Evolutionary conservation across 2,888 invertebrate genomes (phyloP), one percentile per base, ranked within the genome.

Genomic region (Sturmia bella): DNA sequence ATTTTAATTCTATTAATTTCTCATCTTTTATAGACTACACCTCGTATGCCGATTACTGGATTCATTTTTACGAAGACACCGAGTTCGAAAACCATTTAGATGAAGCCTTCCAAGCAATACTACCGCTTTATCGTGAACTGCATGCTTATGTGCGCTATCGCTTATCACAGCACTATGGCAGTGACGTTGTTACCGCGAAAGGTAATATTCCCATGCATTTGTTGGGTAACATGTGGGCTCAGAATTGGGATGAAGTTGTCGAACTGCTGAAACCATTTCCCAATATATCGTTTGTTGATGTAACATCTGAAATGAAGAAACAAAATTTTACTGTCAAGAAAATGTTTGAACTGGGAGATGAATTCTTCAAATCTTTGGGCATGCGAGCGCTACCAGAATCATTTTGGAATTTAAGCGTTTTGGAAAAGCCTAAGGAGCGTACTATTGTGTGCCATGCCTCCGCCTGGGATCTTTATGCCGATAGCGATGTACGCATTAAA

Each of bases 401-500:
- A 39, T 97, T 97, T 90, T 98, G 97, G 97, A 92, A 95, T 77
- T 93, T 94, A 50, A 97, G 97, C 1, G 95, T 98, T 27, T 92
- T 98, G 37, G 94, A 94, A 84, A 96, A 96, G 84, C 96, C 96
- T 0, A 90, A 90, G 0, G 94, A 94, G 85, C 91, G 93, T 1
- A 94, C 96, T 6, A 92, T 96, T 6, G 92, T 96, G 0, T 98
- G 97, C 87, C 96, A 97, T 87, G 97, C 97, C 0, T 95, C 96
- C 0, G 97, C 97, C 39, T 97, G 96, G 95, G 97, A 97, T 91
- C 95, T 97, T 85, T 96, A 92, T 85, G 94, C 96, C 87, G 93
- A 94, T 37, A 93, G 95, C 88, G 97, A 97, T 89, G 96, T 96
- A 87, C 94, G 92, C 89, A 93, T 93, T 88, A 93, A 94, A 91